Evolutionary conservation across 1,140 invertebrate species (phyloP), one percentile per base, ranked within the genome.

Genomic region (Drosophila ficusphila): DNA sequence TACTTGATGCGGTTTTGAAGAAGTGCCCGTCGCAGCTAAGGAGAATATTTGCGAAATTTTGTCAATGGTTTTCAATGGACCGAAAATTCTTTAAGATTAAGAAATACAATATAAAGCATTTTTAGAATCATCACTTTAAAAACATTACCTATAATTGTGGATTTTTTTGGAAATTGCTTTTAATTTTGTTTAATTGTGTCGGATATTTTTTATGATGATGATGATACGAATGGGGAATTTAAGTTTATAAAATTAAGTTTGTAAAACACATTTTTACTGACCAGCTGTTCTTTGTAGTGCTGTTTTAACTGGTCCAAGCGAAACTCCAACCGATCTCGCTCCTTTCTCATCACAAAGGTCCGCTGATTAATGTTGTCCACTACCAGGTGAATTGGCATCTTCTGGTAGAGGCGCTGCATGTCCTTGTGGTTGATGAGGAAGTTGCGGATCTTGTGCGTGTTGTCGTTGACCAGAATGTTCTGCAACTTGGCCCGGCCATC

Each of bases 361-460:
- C 85, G 78, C 41, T 90, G 86, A 74, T 91, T 90, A 2, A 91
- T 90, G 16, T 91, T 90, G 19, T 91, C 90, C 12, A 85, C 81
- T 7, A 91, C 81, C 34, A 76, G 27, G 23, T 90, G 67, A 33
- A 90, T 74, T 16, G 90, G 90, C 90, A 91, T 91, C 23, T 77
- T 76, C 29, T 90, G 72, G 47, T 91, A 91, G 0, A 91, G 31
- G 1, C 89, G 75, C 49, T 90, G 86, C 77, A 90, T 83, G 6
- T 89, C 81, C 53, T 74, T 89, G 47, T 90, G 79, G 29, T 90
- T 83, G 14, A 75, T 79, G 1, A 91, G 60, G 11, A 74, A 74
- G 47, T 91, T 90, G 9, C 77, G 67, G 19, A 91, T 91, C 36
- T 67, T 75, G 14, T 78, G 71, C 1, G 71, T 73, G 42, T 82